Evolutionary conservation across 2,113 vertebrate genomes (phyloP).

Genomic region (Equus przewalskii): DNA sequence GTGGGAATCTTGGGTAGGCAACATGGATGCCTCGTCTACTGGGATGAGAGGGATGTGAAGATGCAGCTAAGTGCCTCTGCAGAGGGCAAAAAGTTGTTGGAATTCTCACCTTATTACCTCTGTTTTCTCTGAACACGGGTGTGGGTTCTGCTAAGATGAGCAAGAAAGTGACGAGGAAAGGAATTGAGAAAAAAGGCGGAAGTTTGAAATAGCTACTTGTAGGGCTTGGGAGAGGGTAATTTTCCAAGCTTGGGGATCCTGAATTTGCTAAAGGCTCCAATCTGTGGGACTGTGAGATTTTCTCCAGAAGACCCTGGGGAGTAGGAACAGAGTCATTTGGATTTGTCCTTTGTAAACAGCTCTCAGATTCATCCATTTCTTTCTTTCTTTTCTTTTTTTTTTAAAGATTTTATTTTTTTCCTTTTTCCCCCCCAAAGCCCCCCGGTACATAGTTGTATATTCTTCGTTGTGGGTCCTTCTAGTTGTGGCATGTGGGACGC

Average conservation of each 20-base stretch:
- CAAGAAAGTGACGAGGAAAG: background rate
- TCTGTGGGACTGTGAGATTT: background rate
- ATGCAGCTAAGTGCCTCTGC: background rate
- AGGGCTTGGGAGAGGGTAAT: background rate
- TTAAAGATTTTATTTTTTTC: no score
- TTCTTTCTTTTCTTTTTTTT: background rate
- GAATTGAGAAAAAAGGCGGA: background rate
- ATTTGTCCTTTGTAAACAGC: constrained; percentile 26
- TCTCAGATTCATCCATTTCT: background rate
- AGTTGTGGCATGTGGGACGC: no score
- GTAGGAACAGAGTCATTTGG: background rate
- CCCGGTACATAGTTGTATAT: no score
- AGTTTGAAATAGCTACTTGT: background rate
- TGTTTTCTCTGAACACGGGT: constrained; percentile 34
- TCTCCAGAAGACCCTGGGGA: background rate
- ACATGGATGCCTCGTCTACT: background rate
- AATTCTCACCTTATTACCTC: background rate
- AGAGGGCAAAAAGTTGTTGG: background rate
- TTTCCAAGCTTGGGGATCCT: background rate
- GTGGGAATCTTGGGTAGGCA: background rate
- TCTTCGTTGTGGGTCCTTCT: no score
- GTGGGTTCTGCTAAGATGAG: background rate
- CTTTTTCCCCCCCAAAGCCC: no score
- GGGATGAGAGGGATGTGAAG: background rate
- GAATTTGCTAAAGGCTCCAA: background rate